Evolutionary conservation across 1,140 invertebrate genomes (phyloP), one percentile per base, ranked within the genome.

Genomic region (Drosophila nannoptera): DNA sequence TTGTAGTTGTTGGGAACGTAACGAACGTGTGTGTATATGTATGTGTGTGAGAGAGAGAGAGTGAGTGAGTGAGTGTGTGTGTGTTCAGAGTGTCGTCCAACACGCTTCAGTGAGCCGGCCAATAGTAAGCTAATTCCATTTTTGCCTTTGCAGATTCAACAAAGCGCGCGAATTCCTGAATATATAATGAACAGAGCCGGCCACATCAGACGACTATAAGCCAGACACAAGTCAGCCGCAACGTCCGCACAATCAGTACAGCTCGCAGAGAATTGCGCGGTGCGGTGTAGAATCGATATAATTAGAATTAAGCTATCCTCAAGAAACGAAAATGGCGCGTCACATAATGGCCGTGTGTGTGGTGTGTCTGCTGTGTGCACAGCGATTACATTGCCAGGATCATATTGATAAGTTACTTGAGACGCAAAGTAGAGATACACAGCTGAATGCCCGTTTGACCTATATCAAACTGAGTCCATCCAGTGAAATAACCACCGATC

Each of bases 331-430:
- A 36, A 88, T 88, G 87, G 87, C 87, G 63, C 87, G 87, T 54
- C 87, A 89, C 65, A 89, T 89, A 67, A 92, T 95, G 71, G 94
- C 94, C 11, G 94, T 95, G 22, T 95, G 94, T 76, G 93, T 95
- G 87, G 93, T 95, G 74, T 95, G 94, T 87, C 91, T 95, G 38
- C 88, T 95, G 4, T 95, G 94, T 83, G 94, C 94, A 8, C 92
- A 94, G 43, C 94, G 94, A 67, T 92, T 92, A 42, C 92, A 93
- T 2, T 95, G 94, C 78, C 92, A 91, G 33, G 93, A 91, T 78
- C 94, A 91, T 88, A 91, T 90, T 14, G 77, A 53, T 7, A 69
- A 69, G 14, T 36, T 81, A 58, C 42, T 58, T 60, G 46, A 7
- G 36, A 70, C 56, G 43, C 81, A 53, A 42, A 72, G 77, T 35